These are phyloP conservation scores for Phrynosoma platyrhinos DNA, from an alignment of 2,113 vertebrate species.

Conservation along the genomic window DNA sequence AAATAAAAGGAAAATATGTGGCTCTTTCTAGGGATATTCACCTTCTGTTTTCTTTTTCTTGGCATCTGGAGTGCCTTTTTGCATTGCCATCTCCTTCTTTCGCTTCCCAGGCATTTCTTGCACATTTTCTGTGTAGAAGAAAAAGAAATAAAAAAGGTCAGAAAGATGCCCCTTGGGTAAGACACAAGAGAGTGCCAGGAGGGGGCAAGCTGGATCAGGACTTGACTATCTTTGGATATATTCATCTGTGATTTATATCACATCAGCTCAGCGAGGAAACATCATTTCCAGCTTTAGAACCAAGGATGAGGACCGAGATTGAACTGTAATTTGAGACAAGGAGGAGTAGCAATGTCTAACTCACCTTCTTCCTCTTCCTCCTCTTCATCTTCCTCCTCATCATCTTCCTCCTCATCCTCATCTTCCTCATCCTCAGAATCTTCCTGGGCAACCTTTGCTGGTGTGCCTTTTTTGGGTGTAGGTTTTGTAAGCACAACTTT, in stretches of 20 bases:
- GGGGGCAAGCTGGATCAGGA: background rate
- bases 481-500: constrained; percentile 80
- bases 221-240: background rate
- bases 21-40: constrained; percentile 23
- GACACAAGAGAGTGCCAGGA: rapidly evolving
- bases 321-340: rapidly evolving
- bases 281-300: constrained; percentile 12
- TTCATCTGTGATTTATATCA: background rate
- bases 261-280: background rate
- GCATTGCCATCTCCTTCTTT: constrained; percentile 82
- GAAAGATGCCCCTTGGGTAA: background rate
- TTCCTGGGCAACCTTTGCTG: constrained; percentile 76
- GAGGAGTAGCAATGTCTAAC: background rate
- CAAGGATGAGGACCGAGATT: background rate
- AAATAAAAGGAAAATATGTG: too few relatives aligned
- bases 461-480: constrained; percentile 67
- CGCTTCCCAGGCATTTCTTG: constrained; percentile 80
- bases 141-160: background rate
- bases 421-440: constrained; percentile 78
- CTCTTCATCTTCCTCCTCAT: constrained; percentile 83
- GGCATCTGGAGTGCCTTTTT: constrained; percentile 77
- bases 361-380: constrained; percentile 79
- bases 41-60: constrained; percentile 80
- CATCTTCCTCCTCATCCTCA: constrained; percentile 79
- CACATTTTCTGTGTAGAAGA: constrained; percentile 69